phyloP scores from a whole-genome alignment of 1,140 invertebrate genomes.

The Zaprionus lachaisei region DNA sequence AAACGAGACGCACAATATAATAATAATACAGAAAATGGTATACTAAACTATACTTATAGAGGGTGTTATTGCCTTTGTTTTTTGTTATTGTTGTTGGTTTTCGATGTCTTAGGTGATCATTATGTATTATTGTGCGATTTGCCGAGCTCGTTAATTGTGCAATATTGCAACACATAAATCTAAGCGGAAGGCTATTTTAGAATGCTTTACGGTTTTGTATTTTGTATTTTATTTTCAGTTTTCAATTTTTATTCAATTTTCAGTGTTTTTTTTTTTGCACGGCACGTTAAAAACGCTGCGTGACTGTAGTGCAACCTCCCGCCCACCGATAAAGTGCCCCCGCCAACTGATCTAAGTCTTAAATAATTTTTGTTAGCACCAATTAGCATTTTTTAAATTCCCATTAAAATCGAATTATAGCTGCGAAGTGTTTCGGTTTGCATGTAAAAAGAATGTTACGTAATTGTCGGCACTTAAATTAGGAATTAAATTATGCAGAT shows the following conservation, averaged over 20 bases:
- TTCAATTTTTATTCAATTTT: neutral
- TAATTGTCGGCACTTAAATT: slow-evolving; percentile 71
- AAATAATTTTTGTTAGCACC: slow-evolving; percentile 32
- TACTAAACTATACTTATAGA: slow-evolving; percentile 12
- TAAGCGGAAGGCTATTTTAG: slow-evolving; percentile 69
- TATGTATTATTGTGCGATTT: slow-evolving; percentile 47
- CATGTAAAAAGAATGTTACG: slow-evolving; percentile 49
- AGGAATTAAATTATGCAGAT: slow-evolving; percentile 42
- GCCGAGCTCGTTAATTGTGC: slow-evolving; percentile 63
- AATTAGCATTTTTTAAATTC: slow-evolving; percentile 50
- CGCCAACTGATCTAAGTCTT: slow-evolving; percentile 17
- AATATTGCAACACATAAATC: slow-evolving; percentile 62
- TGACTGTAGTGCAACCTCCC: slow-evolving; percentile 47
- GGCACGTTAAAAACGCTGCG: slow-evolving; percentile 66
- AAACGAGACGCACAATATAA: slow-evolving; percentile 70
- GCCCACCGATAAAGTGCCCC: slow-evolving; percentile 5
- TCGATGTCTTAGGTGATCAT: slow-evolving; percentile 54
- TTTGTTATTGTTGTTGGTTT: slow-evolving; percentile 22
- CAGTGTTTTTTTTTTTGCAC: slow-evolving; percentile 1
- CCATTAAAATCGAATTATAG: slow-evolving; percentile 31
- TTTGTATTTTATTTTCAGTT: neutral
- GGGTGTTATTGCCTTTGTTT: neutral
- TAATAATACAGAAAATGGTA: slow-evolving; percentile 14
- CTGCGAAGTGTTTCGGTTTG: slow-evolving; percentile 17
- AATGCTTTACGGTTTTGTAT: slow-evolving; percentile 43